Evolutionary conservation across 2,888 invertebrate genomes (phyloP), one percentile per base, ranked within the genome.

Genomic region (Prosopocoilus inquinatus): DNA sequence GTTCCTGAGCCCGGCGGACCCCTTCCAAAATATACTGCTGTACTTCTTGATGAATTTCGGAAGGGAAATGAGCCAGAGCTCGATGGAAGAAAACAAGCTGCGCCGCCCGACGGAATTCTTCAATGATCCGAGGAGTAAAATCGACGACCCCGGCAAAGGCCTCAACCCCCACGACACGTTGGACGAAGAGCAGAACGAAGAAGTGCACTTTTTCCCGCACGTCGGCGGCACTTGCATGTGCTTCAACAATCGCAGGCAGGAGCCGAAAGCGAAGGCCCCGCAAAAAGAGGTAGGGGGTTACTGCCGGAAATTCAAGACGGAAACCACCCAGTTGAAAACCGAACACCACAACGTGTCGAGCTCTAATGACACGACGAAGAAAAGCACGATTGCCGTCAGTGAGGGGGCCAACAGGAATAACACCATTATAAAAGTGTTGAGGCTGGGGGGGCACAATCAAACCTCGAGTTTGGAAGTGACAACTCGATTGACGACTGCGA

Each of bases 211-310:
- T 16, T 51, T 51, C n/a, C 56, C 56, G 9, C 53, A 53, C 16
- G 34, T 53, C 7, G 56, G 51, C 28, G 56, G 56, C 5, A 52
- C 56, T 11, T 56, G 56, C 33, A 56, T 56, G 56, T 56, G 56
- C 8, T 56, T 52, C 32, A 56, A 56, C 32, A 56, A 56, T 49
- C 43, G 56, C 8, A 28, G 20, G 20, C 20, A 5, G 20, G 20
- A 28, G 7, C 7, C 7, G 7, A 28, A 28, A 28, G 20, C 20
- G 20, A 28, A 28, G 5, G 20, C 20, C 20, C 20, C 20, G 1
- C 20, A 3, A 4, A 16, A 11, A n/a, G 35, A 44, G 9, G 12
- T 35, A 3, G 5, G 20, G 5, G 5, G 20, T 3, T 28, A 28
- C 20, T 28, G 20, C 20, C 20, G 3, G 20, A 28, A 7, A 7